Conservation (phyloP, 2,113 vertebrate species). For the Dendrocopos noguchii region DNA sequence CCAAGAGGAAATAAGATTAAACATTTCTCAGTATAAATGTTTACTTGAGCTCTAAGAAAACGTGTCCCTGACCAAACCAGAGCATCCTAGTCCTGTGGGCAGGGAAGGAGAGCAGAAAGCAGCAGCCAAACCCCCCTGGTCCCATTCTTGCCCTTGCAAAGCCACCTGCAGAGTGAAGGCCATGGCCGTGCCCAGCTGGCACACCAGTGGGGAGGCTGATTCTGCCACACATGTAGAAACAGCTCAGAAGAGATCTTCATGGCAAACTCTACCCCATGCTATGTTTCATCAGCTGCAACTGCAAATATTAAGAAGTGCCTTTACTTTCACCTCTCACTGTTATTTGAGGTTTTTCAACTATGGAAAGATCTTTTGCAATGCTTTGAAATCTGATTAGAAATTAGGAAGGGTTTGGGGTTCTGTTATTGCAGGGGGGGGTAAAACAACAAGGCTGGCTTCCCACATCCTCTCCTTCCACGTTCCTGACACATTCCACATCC, state of each 20-base stretch:
- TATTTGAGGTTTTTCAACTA: constrained; percentile 52
- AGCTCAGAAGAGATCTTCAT: neutral
- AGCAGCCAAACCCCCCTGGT: neutral
- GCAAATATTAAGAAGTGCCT: neutral
- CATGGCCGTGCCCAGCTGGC: accelerated
- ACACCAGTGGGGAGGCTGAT: accelerated
- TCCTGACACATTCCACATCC: constrained; percentile 36
- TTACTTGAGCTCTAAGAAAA: constrained; percentile 43
- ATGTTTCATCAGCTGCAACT: neutral
- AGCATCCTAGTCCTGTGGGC: accelerated
- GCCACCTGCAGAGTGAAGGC: neutral
- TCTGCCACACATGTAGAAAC: neutral
- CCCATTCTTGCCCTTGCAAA: neutral
- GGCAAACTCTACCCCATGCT: neutral
- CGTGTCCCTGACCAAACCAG: neutral
- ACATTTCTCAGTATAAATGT: constrained; percentile 5
- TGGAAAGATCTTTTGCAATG: constrained; percentile 48
- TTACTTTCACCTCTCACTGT: constrained; percentile 32
- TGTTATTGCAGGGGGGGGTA: constrained; percentile 15
- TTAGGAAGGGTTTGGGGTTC: neutral
- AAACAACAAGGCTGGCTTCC: constrained; percentile 25
- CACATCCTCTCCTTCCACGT: neutral
- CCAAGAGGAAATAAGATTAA: constrained; percentile 41
- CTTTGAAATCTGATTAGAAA: constrained; percentile 57
- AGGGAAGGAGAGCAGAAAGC: neutral